A percentile compares a stretch with the other conserved stretches of the same genome.
Conservation (phyloP, 2,797 vertebrate species). For the Macrochelys suwanniensis region DNA sequence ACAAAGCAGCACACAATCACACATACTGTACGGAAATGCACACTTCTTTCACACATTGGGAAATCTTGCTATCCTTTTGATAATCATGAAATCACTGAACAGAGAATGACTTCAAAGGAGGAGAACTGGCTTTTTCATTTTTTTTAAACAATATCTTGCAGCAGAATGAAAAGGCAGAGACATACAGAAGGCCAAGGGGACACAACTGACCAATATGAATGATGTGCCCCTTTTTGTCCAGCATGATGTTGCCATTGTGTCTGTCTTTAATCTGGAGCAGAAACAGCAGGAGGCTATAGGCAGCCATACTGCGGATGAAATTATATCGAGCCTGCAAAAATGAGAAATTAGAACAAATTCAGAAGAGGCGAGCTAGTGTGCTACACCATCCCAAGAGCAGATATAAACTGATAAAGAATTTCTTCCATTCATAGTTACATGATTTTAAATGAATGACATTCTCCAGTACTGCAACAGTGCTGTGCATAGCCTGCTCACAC, state of each 20-base stretch:
- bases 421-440: neutral
- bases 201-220: constrained; percentile 92
- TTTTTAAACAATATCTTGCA: neutral
- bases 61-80: neutral
- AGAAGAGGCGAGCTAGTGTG: neutral
- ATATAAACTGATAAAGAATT: neutral
- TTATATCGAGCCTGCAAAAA: constrained; percentile 92
- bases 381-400: neutral
- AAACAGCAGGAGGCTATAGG: constrained; percentile 95
- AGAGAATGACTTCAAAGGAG: neutral
- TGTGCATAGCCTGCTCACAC: neutral
- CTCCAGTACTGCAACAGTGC: neutral
- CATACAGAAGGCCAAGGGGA: neutral
- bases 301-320: constrained; percentile 98
- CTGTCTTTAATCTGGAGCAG: constrained; percentile 97
- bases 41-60: neutral
- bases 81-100: neutral
- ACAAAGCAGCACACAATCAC: neutral
- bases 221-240: constrained; percentile 97
- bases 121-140: neutral
- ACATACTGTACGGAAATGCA: neutral
- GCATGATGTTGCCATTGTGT: constrained; percentile 98
- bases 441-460: neutral
- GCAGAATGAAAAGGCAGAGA: constrained; percentile 9
- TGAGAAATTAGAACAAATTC: constrained; percentile 8